A percentile compares a stretch with the other conserved stretches of the same genome.
These are phyloP conservation scores for Sycobia sp. DNA, from an alignment of 1,140 invertebrate species.

Conservation along the genomic window DNA sequence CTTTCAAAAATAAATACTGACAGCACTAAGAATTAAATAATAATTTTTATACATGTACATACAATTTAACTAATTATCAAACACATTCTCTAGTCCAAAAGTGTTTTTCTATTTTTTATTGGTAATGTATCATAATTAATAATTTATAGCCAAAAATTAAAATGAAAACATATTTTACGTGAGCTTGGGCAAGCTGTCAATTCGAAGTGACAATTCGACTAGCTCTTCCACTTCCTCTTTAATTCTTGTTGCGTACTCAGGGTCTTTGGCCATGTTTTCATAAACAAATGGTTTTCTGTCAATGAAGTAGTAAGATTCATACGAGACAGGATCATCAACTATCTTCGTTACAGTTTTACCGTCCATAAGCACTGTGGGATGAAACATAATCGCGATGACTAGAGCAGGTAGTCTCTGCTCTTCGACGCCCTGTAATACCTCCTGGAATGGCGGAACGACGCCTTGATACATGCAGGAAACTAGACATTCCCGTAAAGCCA, in stretches of 20 bases:
- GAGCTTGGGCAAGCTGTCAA: conserved; percentile 40
- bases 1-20: too few relatives aligned
- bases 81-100: too few relatives aligned
- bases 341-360: conserved; percentile 37
- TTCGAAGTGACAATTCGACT: conserved; percentile 42
- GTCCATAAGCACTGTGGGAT: conserved; percentile 49
- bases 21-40: too few relatives aligned
- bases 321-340: conserved; percentile 39
- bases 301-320: conserved; percentile 40
- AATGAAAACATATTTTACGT: conserved; percentile 30
- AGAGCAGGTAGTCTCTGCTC: conserved; percentile 49
- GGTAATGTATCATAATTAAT: too few relatives aligned
- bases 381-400: conserved; percentile 45
- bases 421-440: conserved; percentile 47
- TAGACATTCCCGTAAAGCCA: conserved; percentile 39
- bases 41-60: too few relatives aligned
- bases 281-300: conserved; percentile 41
- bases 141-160: too few relatives aligned
- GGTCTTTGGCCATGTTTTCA: conserved; percentile 41
- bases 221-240: conserved; percentile 47
- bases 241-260: conserved; percentile 43
- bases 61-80: too few relatives aligned
- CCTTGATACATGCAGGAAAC: conserved; percentile 18
- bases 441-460: conserved; percentile 41
- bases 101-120: too few relatives aligned